Evolutionary conservation across 2,888 invertebrate species (phyloP), one percentile per base, ranked within the genome.

Genomic region (Quadroppia sp.): DNA sequence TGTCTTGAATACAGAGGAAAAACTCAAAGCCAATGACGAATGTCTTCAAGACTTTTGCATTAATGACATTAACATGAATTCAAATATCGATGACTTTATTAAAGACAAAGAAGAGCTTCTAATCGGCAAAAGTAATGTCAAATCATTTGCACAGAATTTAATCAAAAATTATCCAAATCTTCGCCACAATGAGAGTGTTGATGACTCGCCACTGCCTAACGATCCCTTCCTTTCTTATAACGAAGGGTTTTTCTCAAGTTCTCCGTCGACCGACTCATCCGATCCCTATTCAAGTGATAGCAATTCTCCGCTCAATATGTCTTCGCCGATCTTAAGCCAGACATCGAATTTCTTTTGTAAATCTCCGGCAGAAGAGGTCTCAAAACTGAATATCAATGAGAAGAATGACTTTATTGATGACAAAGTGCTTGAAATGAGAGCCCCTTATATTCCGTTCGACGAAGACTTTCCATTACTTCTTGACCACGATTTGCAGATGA

Each of bases 161-260:
- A 69, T 69, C 11, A 69, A 45, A 25, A 69, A 25, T 45, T 69
- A 42, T 69, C 42, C 42, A 1, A 69, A 69, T 45, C 13, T 28
- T 42, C 17, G 69, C 1, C 40, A 69, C 15, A 45, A 69, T 28
- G 45, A 42, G 1, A 45, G 42, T 15, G 23, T 42, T 3, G 69
- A 69, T 25, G 69, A 69, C 45, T 69, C 69, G 20, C 74, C 77
- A 30, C 71, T 78, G 32, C 74, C 76, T 56, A 77, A 78, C 69
- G 79, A 79, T 67, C 79, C 79, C 25, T 77, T 79, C 67, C 77
- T 78, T 69, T 77, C 76, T n/a, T 78, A 78, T 73, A 74, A 78
- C 64, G 78, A 77, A 25, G 78, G 77, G 25, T 74, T 75, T 25
- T 70, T 77, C 42, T 77, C 76, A 25, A 77, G 77, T 11, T 76